A percentile compares a stretch with the other conserved stretches of the same genome.
phyloP scores from a whole-genome alignment of 2,888 invertebrate species.

The Osmoderma eremita region DNA sequence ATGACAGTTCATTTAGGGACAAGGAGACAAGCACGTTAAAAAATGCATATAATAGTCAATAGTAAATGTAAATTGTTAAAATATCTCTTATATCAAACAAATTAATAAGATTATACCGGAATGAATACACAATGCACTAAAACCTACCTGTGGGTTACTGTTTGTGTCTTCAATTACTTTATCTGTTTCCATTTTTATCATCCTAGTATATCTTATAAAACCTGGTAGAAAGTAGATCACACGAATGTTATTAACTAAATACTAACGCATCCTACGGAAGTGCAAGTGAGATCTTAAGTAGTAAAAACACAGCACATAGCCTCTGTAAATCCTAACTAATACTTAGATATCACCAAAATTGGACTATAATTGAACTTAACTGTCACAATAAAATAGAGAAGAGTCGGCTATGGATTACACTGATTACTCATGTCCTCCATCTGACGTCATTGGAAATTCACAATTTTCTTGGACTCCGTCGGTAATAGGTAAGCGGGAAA shows the following conservation, averaged over 20 bases:
- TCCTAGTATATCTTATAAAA: conserved; percentile 62
- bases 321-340: conserved; percentile 33
- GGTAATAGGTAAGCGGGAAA: conserved; percentile 36
- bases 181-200: conserved; percentile 93
- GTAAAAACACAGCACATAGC: conserved; percentile 35
- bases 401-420: conserved; percentile 44
- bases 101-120: background rate
- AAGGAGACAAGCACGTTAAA: too few species aligned
- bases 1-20: conserved; percentile 42
- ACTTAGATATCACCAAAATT: conserved; percentile 35
- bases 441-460: conserved; percentile 42
- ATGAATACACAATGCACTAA: background rate
- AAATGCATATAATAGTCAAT: too few species aligned
- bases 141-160: conserved; percentile 73
- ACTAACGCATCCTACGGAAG: conserved; percentile 33
- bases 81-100: background rate
- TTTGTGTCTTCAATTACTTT: conserved; percentile 85
- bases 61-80: background rate
- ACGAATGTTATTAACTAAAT: conserved; percentile 37
- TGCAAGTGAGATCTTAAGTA: conserved; percentile 30
- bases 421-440: conserved; percentile 44
- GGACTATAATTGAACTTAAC: conserved; percentile 40
- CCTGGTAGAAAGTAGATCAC: conserved; percentile 48
- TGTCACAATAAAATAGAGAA: conserved; percentile 42
- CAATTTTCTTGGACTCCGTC: conserved; percentile 38